phyloP scores from a whole-genome alignment of 2,888 invertebrate genomes.

The Dendrolimus pini region DNA sequence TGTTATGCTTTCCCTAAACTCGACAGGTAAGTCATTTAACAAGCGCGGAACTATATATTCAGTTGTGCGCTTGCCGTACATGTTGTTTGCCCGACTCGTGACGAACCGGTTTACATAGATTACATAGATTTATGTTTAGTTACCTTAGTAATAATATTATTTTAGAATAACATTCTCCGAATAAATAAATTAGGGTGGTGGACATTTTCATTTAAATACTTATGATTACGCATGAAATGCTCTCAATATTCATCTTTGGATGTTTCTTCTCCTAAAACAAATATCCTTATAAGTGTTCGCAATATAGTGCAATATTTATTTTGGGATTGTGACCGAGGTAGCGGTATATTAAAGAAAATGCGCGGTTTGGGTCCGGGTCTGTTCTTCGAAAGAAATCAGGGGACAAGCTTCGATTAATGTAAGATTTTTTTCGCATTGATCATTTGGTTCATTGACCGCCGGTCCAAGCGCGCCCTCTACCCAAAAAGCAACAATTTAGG shows the following conservation, averaged over 20 bases:
- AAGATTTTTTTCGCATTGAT: slow-evolving; percentile 38
- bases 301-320: slow-evolving; percentile 46
- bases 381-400: slow-evolving; percentile 49
- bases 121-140: too few species aligned
- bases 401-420: slow-evolving; percentile 45
- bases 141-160: too few species aligned
- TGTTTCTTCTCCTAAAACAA: slow-evolving; percentile 7
- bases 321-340: slow-evolving; percentile 39
- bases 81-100: too few species aligned
- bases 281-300: slow-evolving; percentile 18
- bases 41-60: too few species aligned
- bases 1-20: too few species aligned
- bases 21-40: too few species aligned
- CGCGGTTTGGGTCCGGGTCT: slow-evolving; percentile 28
- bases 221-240: too few species aligned
- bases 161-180: too few species aligned
- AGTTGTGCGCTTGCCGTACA: too few species aligned
- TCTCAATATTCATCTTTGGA: neutral
- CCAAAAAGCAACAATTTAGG: slow-evolving; percentile 14
- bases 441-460: slow-evolving; percentile 38
- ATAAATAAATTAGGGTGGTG: too few species aligned
- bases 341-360: slow-evolving; percentile 45
- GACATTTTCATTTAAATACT: too few species aligned
- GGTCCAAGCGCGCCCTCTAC: slow-evolving; percentile 16
- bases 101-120: too few species aligned